Conservation (phyloP, 2,797 vertebrate genomes). For the Calcarius lapponicus region DNA sequence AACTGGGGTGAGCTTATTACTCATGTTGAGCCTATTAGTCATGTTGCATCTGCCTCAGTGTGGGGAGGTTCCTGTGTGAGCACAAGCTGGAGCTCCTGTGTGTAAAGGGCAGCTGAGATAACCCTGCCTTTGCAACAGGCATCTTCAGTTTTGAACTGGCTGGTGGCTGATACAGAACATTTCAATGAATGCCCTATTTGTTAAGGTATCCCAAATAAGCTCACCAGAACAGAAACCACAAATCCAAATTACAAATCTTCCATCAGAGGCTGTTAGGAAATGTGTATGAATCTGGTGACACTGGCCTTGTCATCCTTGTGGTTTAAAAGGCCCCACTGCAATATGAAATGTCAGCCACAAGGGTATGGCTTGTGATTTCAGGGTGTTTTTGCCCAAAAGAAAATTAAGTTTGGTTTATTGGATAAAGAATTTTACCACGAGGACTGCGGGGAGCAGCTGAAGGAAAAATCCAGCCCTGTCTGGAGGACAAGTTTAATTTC, state of each 20-base stretch:
- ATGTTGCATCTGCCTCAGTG: conserved; percentile 19
- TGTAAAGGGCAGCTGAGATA: not conserved
- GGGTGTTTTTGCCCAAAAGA: not conserved
- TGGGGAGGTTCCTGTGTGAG: not conserved
- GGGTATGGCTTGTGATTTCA: not conserved
- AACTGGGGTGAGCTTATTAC: conserved; percentile 50
- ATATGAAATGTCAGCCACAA: not conserved
- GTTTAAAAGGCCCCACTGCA: not conserved
- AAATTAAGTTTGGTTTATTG: not conserved
- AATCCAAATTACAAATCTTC: not conserved
- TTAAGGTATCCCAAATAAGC: not conserved
- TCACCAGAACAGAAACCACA: not conserved
- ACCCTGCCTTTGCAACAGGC: not conserved
- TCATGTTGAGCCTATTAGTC: conserved; percentile 44
- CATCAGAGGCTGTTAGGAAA: not conserved
- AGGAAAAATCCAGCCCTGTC: not conserved
- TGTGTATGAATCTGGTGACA: not conserved
- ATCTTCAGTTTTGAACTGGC: not conserved
- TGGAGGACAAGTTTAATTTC: not conserved
- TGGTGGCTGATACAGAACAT: not conserved
- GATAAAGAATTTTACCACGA: not conserved
- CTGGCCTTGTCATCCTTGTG: not conserved
- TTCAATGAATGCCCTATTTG: not conserved
- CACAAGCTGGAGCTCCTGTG: not conserved
- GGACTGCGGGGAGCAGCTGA: not conserved